Percentiles rank a stretch among this genome's conserved stretches.
Evolutionary conservation across 2,888 invertebrate species (phyloP).

Genomic region (Mesorhabditis belari): DNA sequence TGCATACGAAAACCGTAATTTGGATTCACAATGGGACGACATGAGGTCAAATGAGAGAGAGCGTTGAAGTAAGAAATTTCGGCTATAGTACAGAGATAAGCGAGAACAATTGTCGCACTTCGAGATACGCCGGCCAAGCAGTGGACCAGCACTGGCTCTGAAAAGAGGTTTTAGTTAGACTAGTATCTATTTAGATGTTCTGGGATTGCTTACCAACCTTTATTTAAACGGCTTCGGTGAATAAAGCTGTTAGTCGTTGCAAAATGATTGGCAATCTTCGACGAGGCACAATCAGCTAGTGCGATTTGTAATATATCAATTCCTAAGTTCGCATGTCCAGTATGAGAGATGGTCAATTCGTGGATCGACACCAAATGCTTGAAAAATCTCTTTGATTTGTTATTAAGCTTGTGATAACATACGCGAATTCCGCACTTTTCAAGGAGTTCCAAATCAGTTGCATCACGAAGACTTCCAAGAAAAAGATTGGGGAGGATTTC

Average conservation of each 20-base stretch:
- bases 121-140: conserved; percentile 45
- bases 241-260: conserved; percentile 26
- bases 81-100: conserved; percentile 39
- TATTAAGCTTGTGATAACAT: no score
- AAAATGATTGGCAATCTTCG: conserved; percentile 22
- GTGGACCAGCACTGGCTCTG: conserved; percentile 42
- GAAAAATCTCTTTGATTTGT: conserved; percentile 4
- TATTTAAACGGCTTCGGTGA: conserved; percentile 19
- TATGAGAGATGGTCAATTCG: conserved; percentile 4
- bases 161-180: no score
- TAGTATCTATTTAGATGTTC: neutral
- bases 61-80: conserved; percentile 23
- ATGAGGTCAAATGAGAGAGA: conserved; percentile 23
- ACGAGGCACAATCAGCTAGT: conserved; percentile 8
- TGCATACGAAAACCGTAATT: conserved; percentile 49
- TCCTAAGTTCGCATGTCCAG: conserved; percentile 1
- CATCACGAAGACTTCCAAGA: conserved; percentile 16
- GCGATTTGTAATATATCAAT: conserved; percentile 7
- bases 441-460: conserved; percentile 9
- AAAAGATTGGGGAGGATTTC: conserved; percentile 17
- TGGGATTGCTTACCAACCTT: conserved; percentile 7
- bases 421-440: conserved; percentile 7
- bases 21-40: conserved; percentile 30
- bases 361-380: conserved; percentile 12
- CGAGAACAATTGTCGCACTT: conserved; percentile 35